These are phyloP conservation scores for Calosoma granatense DNA, from an alignment of 1,140 invertebrate species.

Conservation along the genomic window DNA sequence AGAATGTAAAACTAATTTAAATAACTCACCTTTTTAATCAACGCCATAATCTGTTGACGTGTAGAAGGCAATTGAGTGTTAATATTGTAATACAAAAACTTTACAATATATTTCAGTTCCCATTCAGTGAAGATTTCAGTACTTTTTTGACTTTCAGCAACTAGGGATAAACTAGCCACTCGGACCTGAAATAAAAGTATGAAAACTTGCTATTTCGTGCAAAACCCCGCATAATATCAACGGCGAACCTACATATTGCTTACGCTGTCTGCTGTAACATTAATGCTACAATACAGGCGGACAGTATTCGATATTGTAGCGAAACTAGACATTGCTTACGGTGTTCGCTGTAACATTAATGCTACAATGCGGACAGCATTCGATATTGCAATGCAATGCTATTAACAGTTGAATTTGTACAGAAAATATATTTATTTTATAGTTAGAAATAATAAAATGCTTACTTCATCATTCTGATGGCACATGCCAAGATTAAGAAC, in stretches of 20 bases:
- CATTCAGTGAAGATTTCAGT: constrained; percentile 49
- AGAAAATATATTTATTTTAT: constrained; percentile 4
- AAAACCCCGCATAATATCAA: too few species aligned
- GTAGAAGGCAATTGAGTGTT: constrained; percentile 55
- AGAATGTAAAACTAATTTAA: constrained; percentile 16
- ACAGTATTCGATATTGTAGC: too few species aligned
- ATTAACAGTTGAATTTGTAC: not conserved
- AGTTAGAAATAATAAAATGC: not conserved
- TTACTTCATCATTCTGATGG: not conserved
- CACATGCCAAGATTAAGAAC: not conserved
- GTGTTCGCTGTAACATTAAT: too few species aligned
- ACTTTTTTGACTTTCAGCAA: constrained; percentile 65
- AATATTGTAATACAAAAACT: constrained; percentile 59
- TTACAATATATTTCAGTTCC: constrained; percentile 58
- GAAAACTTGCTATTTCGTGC: too few species aligned
- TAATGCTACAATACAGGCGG: too few species aligned
- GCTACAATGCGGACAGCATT: too few species aligned
- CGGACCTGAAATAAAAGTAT: constrained; percentile 35
- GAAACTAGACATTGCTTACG: too few species aligned
- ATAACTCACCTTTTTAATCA: constrained; percentile 60
- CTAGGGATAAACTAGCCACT: constrained; percentile 48
- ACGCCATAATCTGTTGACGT: constrained; percentile 46
- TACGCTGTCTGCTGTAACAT: too few species aligned
- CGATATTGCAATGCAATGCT: too few species aligned
- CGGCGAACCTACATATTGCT: too few species aligned